A percentile compares a stretch with the other conserved stretches of the same genome.
phyloP scores from a whole-genome alignment of 2,888 invertebrate genomes.

The Agrotis segetum region DNA sequence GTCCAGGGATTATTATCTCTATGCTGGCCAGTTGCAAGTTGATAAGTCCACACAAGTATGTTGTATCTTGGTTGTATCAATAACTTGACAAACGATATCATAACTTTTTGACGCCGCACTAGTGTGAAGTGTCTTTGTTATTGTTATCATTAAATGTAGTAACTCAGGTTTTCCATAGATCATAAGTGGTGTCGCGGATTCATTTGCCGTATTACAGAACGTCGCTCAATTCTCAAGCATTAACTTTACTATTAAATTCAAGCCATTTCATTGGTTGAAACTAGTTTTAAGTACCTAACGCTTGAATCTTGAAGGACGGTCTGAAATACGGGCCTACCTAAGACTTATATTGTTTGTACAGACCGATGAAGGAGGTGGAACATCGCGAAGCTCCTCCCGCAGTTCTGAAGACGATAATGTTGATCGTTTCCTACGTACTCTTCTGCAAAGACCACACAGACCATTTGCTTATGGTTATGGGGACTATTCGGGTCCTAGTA shows the following conservation, averaged over 20 bases:
- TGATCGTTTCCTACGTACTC: constrained; percentile 88
- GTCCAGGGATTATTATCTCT: constrained; percentile 94
- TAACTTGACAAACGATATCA: not conserved
- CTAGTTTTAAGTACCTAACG: constrained; percentile 26
- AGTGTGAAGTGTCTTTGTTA: too few species aligned
- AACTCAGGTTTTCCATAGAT: too few species aligned
- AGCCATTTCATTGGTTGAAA: too few species aligned
- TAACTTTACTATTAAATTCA: too few species aligned
- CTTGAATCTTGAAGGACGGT: too few species aligned
- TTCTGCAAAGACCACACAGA: constrained; percentile 85
- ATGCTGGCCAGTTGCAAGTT: constrained; percentile 93
- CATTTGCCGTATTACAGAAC: too few species aligned
- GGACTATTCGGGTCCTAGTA: constrained; percentile 82
- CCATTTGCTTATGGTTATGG: constrained; percentile 78
- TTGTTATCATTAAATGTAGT: too few species aligned
- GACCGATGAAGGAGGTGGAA: constrained; percentile 92
- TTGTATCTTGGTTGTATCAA: too few species aligned
- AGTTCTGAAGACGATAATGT: constrained; percentile 92
- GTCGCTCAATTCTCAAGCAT: too few species aligned
- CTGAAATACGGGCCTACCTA: too few species aligned
- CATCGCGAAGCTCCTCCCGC: constrained; percentile 86
- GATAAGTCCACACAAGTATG: constrained; percentile 95
- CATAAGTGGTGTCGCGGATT: too few species aligned
- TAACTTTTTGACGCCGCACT: too few species aligned
- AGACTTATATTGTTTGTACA: constrained; percentile 76